A percentile compares a stretch with the other conserved stretches of the same genome.
Conservation (phyloP, 2,888 invertebrate genomes). For the Ormyrus nitidulus region DNA sequence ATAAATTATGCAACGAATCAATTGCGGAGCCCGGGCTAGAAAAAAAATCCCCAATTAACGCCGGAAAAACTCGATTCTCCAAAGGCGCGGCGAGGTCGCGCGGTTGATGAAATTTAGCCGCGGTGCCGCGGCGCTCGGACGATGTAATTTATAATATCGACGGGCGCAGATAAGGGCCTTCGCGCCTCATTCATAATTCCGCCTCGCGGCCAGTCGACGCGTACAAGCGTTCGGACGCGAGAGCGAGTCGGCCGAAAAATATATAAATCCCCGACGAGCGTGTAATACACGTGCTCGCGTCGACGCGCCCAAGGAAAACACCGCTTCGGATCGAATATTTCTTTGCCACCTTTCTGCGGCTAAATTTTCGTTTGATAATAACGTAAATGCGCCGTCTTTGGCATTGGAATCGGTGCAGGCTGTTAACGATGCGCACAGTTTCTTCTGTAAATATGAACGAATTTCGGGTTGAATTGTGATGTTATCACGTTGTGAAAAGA, state of each 20-base stretch:
- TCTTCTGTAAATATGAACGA: no score
- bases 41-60: constrained; percentile 8
- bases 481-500: no score
- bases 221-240: neutral
- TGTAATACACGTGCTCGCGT: constrained; percentile 4
- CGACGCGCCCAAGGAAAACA: neutral
- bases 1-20: constrained; percentile 20
- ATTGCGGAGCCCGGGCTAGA: neutral
- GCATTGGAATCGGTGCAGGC: no score
- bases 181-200: constrained; percentile 23
- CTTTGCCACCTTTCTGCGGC: no score
- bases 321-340: no score
- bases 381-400: no score
- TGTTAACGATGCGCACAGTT: no score
- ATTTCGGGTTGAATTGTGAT: no score
- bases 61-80: neutral
- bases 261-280: constrained; percentile 13
- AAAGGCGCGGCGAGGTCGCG: neutral
- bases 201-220: neutral
- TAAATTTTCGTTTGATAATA: no score
- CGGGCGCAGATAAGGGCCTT: constrained; percentile 31
- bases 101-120: constrained; percentile 21
- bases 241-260: constrained; percentile 6
- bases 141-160: constrained; percentile 31
- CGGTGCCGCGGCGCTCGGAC: constrained; percentile 18